Evolutionary conservation across 2,797 vertebrate species (phyloP).

Genomic region (Gymnothorax reevesii): DNA sequence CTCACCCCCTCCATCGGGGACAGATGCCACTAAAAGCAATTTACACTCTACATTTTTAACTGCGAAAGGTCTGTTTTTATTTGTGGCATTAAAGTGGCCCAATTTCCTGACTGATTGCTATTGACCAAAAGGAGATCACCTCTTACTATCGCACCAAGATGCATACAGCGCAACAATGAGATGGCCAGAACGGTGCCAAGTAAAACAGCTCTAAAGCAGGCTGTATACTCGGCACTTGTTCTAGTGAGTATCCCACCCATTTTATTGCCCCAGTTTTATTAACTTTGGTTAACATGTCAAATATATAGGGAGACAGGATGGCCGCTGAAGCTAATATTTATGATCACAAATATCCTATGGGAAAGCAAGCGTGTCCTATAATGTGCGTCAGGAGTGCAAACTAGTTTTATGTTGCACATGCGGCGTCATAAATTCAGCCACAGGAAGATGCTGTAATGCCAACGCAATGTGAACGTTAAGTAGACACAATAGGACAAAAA

Average conservation of each 20-base stretch:
- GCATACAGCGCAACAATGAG: not conserved
- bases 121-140: not conserved
- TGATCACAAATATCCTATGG: not conserved
- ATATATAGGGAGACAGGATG: not conserved
- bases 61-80: not conserved
- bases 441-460: no score
- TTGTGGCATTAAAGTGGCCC: not conserved
- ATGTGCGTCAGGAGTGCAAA: not conserved
- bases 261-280: not conserved
- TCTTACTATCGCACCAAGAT: not conserved
- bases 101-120: not conserved
- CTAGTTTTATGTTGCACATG: no score
- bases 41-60: not conserved
- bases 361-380: not conserved
- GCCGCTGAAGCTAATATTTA: not conserved
- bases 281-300: not conserved
- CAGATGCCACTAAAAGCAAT: not conserved
- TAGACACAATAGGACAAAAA: not conserved
- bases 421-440: not conserved
- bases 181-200: not conserved
- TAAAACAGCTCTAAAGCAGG: not conserved
- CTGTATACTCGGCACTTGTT: not conserved
- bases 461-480: no score
- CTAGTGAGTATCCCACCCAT: not conserved
- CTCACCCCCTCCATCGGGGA: not conserved